Base-by-base conservation (phyloP, 2,797 vertebrate species). In the Aotus griseimembra region DNA sequence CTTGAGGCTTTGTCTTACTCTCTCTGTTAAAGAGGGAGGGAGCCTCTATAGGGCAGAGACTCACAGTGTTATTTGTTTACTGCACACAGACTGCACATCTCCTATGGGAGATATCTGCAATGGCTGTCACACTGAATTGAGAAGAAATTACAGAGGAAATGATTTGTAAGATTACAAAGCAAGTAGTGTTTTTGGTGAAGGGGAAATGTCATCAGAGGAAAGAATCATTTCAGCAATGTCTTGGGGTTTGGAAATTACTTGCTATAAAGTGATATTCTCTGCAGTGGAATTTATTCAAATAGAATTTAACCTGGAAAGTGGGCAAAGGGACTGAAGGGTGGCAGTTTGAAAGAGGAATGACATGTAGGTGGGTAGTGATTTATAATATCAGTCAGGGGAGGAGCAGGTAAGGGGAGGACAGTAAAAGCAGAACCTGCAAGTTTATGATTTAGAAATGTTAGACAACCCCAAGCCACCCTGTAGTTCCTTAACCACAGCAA, bases 211-310 rank as follows among this genome's bases (percentile, higher is more conserved):
- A 75, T 90, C 58, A 88, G 55, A 93, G 39, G n/a, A 93, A 83
- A 88, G 7, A 14, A n/a, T 88, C 79, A 75, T 90, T 75, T 80
- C n/a, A 61, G 41, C 80, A 94, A 24, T 70, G 79, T 41, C 92
- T 96, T 57, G 41, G 73, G 81, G 61, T 76, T 95, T 96, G 30
- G 67, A 85, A 77, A 93, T 77, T 33, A 72, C 67, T 92, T 97
- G 84, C 64, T 93, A 24, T 70, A 92, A 79, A 87, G 41, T 77
- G 30, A 10, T 80, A 85, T 97, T 76, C 85, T 57, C 8, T 36
- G 33, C 22, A 41, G 57, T 77, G 28, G n/a, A 77, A 39, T 93
- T 83, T 88, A 20, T 64, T 94, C 58, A 82, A 75, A 20, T 88
- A 50, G 70, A 72, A 70, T 90, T 89, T 80, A 79, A 76, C 36